Base-by-base conservation (phyloP, 2,888 invertebrate species). In the Bembecia ichneumoniformis region DNA sequence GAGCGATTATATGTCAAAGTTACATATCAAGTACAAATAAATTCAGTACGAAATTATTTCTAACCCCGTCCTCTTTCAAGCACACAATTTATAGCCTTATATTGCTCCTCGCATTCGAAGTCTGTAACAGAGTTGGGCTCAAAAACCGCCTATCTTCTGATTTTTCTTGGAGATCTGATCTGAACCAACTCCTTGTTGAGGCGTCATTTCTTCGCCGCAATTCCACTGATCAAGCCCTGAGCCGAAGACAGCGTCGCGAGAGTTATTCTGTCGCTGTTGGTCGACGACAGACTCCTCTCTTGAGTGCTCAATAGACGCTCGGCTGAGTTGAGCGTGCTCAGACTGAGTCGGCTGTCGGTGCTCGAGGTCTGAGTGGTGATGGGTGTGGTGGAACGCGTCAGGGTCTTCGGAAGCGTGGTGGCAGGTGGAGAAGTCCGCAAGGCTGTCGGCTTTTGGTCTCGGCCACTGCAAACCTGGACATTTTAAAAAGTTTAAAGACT, bases 121-220 rank as follows among this genome's bases (percentile, higher is more conserved):
- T 28, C 5, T 28, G 28, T 28, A 28, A 28, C 7, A 28, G 28
- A 28, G 28, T 28, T 28, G 7, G 28, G 28, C 28, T 28, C 28
- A 9, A 1, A 9, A 28, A 7, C 40, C 10, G 5, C 43, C 64
- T 74, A 84, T 54, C 78, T 70, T 55, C 82, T 67, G 28, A 81
- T 69, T 53, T 82, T 83, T 55, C 74, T 77, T 1, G 79, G 74
- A 47, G 71, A 68, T 58, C 74, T 74, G 46, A 68, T 68, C 49
- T 56, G 62, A 47, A 64, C 51, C 11, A 67, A 56, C 34, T 78
- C 77, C 56, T 74, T 79, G 50, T 64, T 77, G 64, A 77, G 74
- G 52, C 87, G 87, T 88, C 87, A 88, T 88, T 88, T 88, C 69
- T 88, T 88, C 63, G 74, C 74, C 1, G 79, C 82, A 3, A 84